phyloP scores from a whole-genome alignment of 2,797 vertebrate genomes.

The Tadarida brasiliensis region DNA sequence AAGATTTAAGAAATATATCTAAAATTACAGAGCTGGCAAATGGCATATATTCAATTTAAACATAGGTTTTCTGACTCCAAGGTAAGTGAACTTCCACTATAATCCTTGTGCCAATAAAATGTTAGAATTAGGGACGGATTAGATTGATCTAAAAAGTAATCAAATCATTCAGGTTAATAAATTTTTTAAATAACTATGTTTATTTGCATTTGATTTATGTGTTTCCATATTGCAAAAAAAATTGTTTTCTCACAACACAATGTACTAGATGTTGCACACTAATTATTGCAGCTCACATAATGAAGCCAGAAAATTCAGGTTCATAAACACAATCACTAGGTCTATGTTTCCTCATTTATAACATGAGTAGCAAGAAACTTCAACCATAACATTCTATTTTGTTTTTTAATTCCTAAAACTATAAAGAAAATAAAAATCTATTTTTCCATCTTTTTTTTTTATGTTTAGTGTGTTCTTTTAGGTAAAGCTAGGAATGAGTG shows the following conservation, averaged over 20 bases:
- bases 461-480: not conserved
- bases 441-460: not conserved
- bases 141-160: not conserved
- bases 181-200: not conserved
- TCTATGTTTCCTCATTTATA: not conserved
- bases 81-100: not conserved
- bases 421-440: slow-evolving; percentile 11
- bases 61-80: not conserved
- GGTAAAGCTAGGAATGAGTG: not conserved
- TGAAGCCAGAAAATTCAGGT: slow-evolving; percentile 39
- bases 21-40: not conserved
- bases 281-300: slow-evolving; percentile 25
- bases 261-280: not conserved
- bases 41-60: not conserved
- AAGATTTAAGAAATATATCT: not conserved
- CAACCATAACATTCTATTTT: not conserved
- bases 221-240: not conserved
- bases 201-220: slow-evolving; percentile 36
- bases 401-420: slow-evolving; percentile 27
- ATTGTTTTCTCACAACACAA: not conserved
- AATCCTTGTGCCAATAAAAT: slow-evolving; percentile 2
- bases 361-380: not conserved
- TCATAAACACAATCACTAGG: not conserved
- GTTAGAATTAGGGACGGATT: not conserved
- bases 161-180: slow-evolving; percentile 48